Evolutionary conservation across 2,888 invertebrate genomes (phyloP), one percentile per base, ranked within the genome.

Genomic region (Barypeithes pellucidus): DNA sequence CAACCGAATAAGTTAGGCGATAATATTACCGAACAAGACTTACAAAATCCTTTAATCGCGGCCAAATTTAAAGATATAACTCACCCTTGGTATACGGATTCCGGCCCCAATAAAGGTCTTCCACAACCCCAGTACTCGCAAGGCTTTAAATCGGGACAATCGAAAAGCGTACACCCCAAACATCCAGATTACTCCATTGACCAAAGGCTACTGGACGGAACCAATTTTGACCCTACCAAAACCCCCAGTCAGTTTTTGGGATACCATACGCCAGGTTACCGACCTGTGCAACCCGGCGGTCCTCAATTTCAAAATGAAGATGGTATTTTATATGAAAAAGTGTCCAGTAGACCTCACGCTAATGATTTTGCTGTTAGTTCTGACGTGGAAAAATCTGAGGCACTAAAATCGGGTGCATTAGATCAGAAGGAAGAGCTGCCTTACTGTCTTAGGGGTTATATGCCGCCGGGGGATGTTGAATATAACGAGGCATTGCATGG

Each of bases 171-270:
- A n/a, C 71, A 50, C 14, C 12, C 59, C 7, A 36, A 8, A 33
- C 29, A 67, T 12, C 70, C 62, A 18, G 18, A 59, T 16, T 22
- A 63, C 18, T 57, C 66, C 20, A 75, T 77, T 22, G 74, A 77
- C 61, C 75, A 73, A 36, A 76, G 68, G 29, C 68, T 76, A 12
- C 59, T 76, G 20, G 77, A 77, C 45, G 76, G 76, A 29, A 73
- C 78, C 0, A 79, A 78, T 59, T 80, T 79, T 62, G 75, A 80
- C 70, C 76, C 79, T 11, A 70, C 76, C 36, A 77, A 76, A 33
- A 75, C 76, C 39, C 80, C 80, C 18, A 78, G 79, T 47, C 77
- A 79, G 24, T 79, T 79, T 65, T 57, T 76, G 16, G 68, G 61
- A 2, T 43, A 65, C 20, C 62, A 63, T 16, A 61, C 67, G 1